A percentile compares a stretch with the other conserved stretches of the same genome.
Evolutionary conservation across 2,888 invertebrate species (phyloP).

Genomic region (Cheilosia vernalis): DNA sequence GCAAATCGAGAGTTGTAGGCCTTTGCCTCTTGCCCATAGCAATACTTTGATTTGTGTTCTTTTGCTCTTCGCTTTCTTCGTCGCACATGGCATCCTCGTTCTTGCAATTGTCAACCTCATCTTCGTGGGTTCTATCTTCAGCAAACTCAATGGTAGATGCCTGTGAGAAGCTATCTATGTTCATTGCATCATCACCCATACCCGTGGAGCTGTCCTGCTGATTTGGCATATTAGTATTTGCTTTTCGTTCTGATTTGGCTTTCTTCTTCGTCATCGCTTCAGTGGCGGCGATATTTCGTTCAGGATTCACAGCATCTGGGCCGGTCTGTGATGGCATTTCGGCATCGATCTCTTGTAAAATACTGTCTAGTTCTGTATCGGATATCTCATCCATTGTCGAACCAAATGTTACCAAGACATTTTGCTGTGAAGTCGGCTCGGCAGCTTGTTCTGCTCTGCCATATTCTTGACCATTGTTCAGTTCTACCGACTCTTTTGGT

Average conservation of each 20-base stretch:
- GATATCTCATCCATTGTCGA: slow-evolving; percentile 84
- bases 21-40: slow-evolving; percentile 77
- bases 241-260: slow-evolving; percentile 9
- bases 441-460: slow-evolving; percentile 16
- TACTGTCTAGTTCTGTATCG: slow-evolving; percentile 83
- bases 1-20: slow-evolving; percentile 81
- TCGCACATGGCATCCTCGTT: slow-evolving; percentile 18
- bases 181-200: slow-evolving; percentile 78
- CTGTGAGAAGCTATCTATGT: slow-evolving; percentile 83
- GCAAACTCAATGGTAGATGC: slow-evolving; percentile 83
- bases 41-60: slow-evolving; percentile 61
- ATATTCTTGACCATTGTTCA: slow-evolving; percentile 10
- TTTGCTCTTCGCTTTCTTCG: slow-evolving; percentile 49
- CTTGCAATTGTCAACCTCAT: slow-evolving; percentile 47
- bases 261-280: slow-evolving; percentile 10
- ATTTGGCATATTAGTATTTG: neutral
- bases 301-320: slow-evolving; percentile 1
- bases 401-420: slow-evolving; percentile 80
- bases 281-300: neutral
- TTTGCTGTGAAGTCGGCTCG: slow-evolving; percentile 19
- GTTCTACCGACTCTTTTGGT: neutral
- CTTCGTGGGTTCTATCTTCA: slow-evolving; percentile 78
- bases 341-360: slow-evolving; percentile 83
- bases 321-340: slow-evolving; percentile 76
- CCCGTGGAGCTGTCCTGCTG: neutral